phyloP scores from a whole-genome alignment of 2,113 vertebrate genomes.

The Ahaetulla prasina region DNA sequence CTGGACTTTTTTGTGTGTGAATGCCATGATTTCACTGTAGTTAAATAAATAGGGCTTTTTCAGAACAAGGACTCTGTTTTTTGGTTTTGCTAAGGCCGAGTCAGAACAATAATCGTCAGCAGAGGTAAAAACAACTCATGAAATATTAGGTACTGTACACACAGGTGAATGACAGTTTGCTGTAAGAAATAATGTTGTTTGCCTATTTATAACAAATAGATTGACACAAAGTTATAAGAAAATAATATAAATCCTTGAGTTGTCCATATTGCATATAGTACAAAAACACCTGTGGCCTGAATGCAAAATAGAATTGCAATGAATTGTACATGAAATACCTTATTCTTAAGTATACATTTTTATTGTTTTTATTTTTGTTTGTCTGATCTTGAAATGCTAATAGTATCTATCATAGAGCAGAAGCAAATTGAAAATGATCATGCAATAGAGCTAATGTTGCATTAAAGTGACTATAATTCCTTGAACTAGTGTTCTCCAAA shows the following conservation, averaged over 20 bases:
- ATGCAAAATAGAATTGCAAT: neutral
- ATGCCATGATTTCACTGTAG: too few species aligned
- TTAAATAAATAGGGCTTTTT: too few species aligned
- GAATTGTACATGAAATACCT: neutral
- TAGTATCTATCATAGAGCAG: neutral
- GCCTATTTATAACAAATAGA: slow-evolving; percentile 14
- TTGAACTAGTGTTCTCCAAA: neutral
- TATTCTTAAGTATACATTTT: neutral
- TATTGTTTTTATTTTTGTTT: neutral
- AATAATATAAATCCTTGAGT: slow-evolving; percentile 12
- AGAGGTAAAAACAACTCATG: slow-evolving; percentile 9
- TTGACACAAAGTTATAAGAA: neutral
- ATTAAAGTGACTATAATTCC: neutral
- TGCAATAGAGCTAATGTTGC: neutral
- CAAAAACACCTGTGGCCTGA: neutral
- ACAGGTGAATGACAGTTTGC: slow-evolving; percentile 10
- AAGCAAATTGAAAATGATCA: neutral
- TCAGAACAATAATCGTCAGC: neutral
- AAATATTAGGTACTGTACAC: neutral
- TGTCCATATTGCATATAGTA: neutral
- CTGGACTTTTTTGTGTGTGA: too few species aligned
- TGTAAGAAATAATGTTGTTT: slow-evolving; percentile 5
- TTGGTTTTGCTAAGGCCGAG: too few species aligned
- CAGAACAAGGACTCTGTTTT: too few species aligned
- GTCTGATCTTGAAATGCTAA: neutral